Percentiles rank a stretch among this genome's conserved stretches.
Evolutionary conservation across 2,113 vertebrate genomes (phyloP).

Genomic region (Crotalus horridus): DNA sequence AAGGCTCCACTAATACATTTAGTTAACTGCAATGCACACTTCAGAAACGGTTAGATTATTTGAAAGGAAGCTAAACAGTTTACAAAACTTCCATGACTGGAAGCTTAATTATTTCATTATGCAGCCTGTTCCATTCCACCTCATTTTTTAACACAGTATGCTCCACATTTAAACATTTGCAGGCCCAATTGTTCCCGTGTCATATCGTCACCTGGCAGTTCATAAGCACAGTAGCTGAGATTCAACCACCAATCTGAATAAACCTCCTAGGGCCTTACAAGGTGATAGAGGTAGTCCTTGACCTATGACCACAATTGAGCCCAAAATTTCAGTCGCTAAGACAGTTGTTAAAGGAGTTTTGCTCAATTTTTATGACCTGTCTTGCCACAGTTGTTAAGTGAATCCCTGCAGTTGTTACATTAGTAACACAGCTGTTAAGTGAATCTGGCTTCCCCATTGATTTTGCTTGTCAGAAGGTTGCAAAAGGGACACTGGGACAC

Average conservation of each 20-base stretch:
- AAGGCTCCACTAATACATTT: neutral
- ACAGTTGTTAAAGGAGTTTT: neutral
- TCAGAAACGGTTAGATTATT: neutral
- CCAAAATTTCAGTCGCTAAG: neutral
- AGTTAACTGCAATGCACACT: neutral
- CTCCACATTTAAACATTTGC: neutral
- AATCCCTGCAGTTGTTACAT: neutral
- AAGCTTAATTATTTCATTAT: neutral
- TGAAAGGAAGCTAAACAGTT: neutral
- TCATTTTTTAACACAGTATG: neutral
- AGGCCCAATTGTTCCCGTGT: neutral
- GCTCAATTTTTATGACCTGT: neutral
- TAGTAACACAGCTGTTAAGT: neutral
- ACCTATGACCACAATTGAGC: neutral
- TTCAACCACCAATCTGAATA: neutral
- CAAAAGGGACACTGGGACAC: neutral
- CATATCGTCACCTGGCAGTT: neutral
- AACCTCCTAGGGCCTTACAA: neutral
- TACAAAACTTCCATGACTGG: neutral
- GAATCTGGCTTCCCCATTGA: neutral
- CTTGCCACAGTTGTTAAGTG: neutral
- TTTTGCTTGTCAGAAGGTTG: neutral
- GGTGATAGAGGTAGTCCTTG: neutral
- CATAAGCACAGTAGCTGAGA: neutral
- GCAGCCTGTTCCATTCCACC: neutral